phyloP scores from a whole-genome alignment of 2,113 vertebrate genomes.

The Cavia aperea region DNA sequence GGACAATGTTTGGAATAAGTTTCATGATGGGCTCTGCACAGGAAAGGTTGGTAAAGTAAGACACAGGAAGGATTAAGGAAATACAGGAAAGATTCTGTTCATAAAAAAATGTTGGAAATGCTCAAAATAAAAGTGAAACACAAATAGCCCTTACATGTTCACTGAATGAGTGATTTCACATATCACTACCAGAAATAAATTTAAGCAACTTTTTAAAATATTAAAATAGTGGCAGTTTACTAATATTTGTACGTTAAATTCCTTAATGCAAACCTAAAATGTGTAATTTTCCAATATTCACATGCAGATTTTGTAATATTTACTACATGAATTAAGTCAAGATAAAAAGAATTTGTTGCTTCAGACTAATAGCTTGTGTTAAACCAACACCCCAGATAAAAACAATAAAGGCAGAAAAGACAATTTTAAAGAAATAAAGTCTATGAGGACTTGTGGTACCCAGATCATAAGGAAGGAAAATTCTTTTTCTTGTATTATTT shows the following conservation, averaged over 20 bases:
- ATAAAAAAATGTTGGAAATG: constrained; percentile 4
- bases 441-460: background rate
- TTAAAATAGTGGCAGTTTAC: background rate
- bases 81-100: background rate
- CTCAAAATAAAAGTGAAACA: background rate
- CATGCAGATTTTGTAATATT: background rate
- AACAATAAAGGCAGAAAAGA: background rate
- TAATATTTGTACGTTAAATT: constrained; percentile 4
- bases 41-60: background rate
- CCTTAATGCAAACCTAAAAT: background rate
- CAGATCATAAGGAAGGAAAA: background rate
- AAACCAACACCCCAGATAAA: background rate
- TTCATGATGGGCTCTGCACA: background rate
- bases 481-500: background rate
- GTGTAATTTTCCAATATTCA: background rate
- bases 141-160: background rate
- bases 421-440: background rate
- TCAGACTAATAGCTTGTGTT: background rate
- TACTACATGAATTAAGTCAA: background rate
- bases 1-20: background rate
- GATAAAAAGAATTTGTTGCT: background rate
- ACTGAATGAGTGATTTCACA: background rate
- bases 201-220: background rate
- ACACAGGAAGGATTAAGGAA: background rate
- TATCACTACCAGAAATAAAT: background rate